Percentiles rank a stretch among this genome's conserved stretches.
These are phyloP conservation scores for Equus przewalskii DNA, from an alignment of 2,113 vertebrate species.

Conservation along the genomic window DNA sequence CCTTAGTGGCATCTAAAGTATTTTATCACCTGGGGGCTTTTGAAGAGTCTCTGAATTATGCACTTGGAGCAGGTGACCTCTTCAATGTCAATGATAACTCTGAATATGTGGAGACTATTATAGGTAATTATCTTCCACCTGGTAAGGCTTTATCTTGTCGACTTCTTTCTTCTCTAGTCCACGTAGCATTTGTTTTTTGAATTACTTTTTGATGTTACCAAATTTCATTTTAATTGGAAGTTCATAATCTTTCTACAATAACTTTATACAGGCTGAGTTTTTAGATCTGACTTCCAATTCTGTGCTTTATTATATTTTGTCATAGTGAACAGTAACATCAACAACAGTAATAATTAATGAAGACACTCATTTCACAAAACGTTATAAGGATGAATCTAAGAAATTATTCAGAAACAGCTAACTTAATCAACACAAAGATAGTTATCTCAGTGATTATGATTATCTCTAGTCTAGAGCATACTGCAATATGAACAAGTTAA, in stretches of 20 bases:
- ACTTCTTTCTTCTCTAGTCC: not conserved
- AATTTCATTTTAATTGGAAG: slow-evolving; percentile 62
- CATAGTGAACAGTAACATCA: not conserved
- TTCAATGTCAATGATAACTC: slow-evolving; percentile 99
- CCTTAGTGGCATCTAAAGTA: slow-evolving; percentile 98
- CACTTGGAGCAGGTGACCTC: slow-evolving; percentile 98
- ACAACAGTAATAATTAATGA: not conserved
- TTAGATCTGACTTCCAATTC: not conserved
- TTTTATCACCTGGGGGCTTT: slow-evolving; percentile 99
- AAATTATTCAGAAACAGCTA: not conserved
- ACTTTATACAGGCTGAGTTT: not conserved
- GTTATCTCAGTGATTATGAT: not conserved
- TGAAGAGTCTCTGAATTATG: slow-evolving; percentile 99
- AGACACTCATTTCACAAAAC: not conserved
- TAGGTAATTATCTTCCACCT: slow-evolving; percentile 90
- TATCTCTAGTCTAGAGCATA: not conserved
- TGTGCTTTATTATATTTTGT: not conserved
- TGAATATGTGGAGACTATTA: slow-evolving; percentile 99
- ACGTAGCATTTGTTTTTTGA: not conserved
- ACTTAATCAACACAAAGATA: not conserved
- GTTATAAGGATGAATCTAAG: not conserved
- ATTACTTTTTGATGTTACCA: slow-evolving; percentile 27
- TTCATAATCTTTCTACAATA: slow-evolving; percentile 8
- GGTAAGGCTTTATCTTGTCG: not conserved
- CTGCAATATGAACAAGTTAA: not conserved